Conservation (phyloP, 1,140 invertebrate genomes). For the Melitaea cinxia region DNA sequence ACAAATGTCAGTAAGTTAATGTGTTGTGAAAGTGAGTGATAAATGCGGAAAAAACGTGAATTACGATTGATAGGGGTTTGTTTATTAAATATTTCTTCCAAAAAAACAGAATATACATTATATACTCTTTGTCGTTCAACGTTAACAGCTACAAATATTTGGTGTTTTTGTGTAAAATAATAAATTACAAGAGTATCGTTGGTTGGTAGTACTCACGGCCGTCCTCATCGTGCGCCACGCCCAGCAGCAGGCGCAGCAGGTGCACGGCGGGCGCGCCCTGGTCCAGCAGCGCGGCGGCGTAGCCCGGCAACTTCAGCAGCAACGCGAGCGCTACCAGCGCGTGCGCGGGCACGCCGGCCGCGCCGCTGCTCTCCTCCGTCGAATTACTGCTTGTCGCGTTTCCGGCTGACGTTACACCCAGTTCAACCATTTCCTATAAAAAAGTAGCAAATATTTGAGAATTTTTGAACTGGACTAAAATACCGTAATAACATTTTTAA, state of each 20-base stretch:
- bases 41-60: no score
- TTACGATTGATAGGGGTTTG: no score
- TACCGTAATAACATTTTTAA: no score
- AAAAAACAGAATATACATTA: no score
- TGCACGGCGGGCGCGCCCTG: conserved; percentile 93
- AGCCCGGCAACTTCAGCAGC: conserved; percentile 93
- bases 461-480: no score
- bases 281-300: conserved; percentile 92
- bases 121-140: no score
- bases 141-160: no score
- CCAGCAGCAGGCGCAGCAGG: conserved; percentile 91
- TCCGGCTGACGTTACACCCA: conserved; percentile 47
- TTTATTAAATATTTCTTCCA: no score
- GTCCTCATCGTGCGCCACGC: conserved; percentile 95
- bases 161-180: no score
- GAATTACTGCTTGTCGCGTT: conserved; percentile 86
- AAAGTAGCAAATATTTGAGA: neutral
- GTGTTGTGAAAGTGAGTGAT: no score
- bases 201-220: conserved; percentile 88
- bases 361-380: conserved; percentile 62
- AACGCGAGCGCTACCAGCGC: conserved; percentile 94
- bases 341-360: conserved; percentile 89
- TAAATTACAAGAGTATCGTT: no score
- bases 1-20: no score
- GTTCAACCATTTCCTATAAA: conserved; percentile 68